Conservation (phyloP, 2,888 invertebrate genomes). For the Mallateleia sp. region DNA sequence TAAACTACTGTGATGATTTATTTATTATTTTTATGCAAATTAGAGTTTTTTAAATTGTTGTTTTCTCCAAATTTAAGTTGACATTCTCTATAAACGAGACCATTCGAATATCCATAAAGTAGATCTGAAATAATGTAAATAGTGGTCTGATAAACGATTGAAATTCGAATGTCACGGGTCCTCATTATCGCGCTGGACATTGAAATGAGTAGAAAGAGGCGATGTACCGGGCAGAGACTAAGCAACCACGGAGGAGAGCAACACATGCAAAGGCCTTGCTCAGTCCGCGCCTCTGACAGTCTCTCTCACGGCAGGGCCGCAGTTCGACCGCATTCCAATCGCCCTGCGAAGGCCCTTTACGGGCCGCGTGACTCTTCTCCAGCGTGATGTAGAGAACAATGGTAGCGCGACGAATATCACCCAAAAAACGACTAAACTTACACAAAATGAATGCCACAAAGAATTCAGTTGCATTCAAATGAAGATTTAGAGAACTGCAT, state of each 20-base stretch:
- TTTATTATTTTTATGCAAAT: too few relatives aligned
- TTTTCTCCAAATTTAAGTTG: too few relatives aligned
- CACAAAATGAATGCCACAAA: constrained; percentile 1
- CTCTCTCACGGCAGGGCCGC: constrained; percentile 85
- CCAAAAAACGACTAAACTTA: constrained; percentile 7
- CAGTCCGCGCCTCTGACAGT: constrained; percentile 76
- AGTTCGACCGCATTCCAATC: constrained; percentile 84
- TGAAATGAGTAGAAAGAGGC: constrained; percentile 59
- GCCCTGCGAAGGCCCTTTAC: constrained; percentile 80
- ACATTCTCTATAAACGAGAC: too few relatives aligned
- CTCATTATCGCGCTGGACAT: constrained; percentile 55
- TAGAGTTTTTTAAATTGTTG: too few relatives aligned
- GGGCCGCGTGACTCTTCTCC: constrained; percentile 57
- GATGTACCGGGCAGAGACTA: constrained; percentile 70
- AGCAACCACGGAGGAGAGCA: constrained; percentile 63
- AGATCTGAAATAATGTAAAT: not conserved
- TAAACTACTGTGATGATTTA: too few relatives aligned
- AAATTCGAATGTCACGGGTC: constrained; percentile 44
- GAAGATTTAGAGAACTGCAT: not conserved
- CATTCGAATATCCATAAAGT: not conserved
- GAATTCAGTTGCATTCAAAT: constrained; percentile 2
- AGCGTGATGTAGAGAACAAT: constrained; percentile 56
- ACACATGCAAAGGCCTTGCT: constrained; percentile 40
- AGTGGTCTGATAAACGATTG: constrained; percentile 10
- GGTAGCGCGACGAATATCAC: constrained; percentile 33